Evolutionary conservation across 2,888 invertebrate genomes (phyloP), one percentile per base, ranked within the genome.

Genomic region (Amiota mariae): DNA sequence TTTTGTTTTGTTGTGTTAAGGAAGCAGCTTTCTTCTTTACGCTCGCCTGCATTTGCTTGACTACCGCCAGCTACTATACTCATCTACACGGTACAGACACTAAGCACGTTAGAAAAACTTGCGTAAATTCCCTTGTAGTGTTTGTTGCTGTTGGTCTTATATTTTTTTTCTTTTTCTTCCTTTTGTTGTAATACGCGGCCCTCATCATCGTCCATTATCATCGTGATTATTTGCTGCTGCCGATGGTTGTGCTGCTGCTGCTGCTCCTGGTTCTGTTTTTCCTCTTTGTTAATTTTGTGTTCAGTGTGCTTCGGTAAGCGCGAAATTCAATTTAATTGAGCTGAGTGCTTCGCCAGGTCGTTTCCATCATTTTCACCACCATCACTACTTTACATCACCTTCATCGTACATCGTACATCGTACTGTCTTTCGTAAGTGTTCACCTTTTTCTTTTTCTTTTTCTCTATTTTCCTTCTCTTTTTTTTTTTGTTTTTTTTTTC

Each of bases 241-340:
- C 15, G 56, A 54, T 48, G 67, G 63, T n/a, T 4, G 10, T 54
- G 13, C 57, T 24, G 47, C 8, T 18, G 47, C 68, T 72, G 72
- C 75, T 76, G 18, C 57, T 66, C 18, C 59, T 59, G 63, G 36
- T 36, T 36, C 36, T 36, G 36, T 36, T 36, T 36, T 36, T 36
- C 36, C 71, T 80, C 85, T 85, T 85, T 82, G 83, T 83, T 86
- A 82, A 84, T 85, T 86, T 36, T 36, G 36, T 6, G 36, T 36
- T 85, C 80, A 78, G 80, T 82, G 83, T 87, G 85, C 85, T 87
- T 85, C 83, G 81, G 84, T 82, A 79, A 86, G 86, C 87, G 81
- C 82, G 85, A 87, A 86, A 87, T 85, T 86, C 81, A 82, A 86
- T 86, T 87, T 86, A 86, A 86, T 86, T 86, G 87, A 85, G 86